Evolutionary conservation across 2,797 vertebrate genomes (phyloP), one percentile per base, ranked within the genome.

Genomic region (Poecilia wingei): DNA sequence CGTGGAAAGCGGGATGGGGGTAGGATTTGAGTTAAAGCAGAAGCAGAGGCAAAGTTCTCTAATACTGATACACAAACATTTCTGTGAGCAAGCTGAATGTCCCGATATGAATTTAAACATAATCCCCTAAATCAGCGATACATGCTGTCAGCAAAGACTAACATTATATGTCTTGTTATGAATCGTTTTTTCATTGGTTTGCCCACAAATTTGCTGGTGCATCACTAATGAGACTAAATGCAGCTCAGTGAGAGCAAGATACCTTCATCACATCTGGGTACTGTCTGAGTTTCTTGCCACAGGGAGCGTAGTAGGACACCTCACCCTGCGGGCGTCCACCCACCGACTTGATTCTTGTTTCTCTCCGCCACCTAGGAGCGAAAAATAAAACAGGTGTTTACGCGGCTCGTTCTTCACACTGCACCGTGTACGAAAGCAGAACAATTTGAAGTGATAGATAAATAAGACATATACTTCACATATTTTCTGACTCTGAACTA

Each of bases 221-320:
- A 85, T 89, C 82, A 79, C 49, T 72, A 79, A 80, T 84, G 14
- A 83, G 53, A 74, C 66, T 49, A 45, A n/a, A 79, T 69, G 79
- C 53, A 69, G 77, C 33, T 16, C 73, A 64, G 71, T 33, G 79
- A 53, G 77, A 80, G 72, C 47, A 6, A 77, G 64, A 77, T 93
- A 93, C 92, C 98, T 99, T 99, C 94, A 98, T 96, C 85, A 99
- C 97, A 90, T 99, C 98, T 79, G 98, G 97, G 92, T 98, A 99
- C 93, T 99, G 98, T 69, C 98, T 96, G 85, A 99, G 94, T 90
- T 98, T 98, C 95, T 99, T 99, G 80, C 98, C 98, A 90, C 98
- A 99, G 1, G 98, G 98, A 81, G 97, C 94, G 87, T 97, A 99
- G 96, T 99, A 98, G 0, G 97, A 96, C 89, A 99, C 97, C 93